Conservation (phyloP, 1,140 invertebrate genomes). For the Diorhabda elongata region DNA sequence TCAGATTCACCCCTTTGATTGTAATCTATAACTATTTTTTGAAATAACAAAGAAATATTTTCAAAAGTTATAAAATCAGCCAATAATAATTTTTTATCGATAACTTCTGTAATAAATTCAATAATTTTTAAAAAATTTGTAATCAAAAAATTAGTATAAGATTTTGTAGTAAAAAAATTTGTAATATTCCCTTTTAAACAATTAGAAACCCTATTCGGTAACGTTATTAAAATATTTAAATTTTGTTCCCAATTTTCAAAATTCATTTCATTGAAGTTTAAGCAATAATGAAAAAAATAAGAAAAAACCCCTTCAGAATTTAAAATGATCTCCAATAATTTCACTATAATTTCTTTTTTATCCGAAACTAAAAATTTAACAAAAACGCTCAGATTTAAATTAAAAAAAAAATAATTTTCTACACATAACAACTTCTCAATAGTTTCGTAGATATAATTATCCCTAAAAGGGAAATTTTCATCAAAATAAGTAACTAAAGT, state of each 20-base stretch:
- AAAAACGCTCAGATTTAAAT: slow-evolving; percentile 51
- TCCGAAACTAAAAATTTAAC: slow-evolving; percentile 45
- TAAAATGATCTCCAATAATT: slow-evolving; percentile 51
- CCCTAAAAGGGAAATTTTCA: slow-evolving; percentile 51
- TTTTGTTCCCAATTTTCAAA: slow-evolving; percentile 51
- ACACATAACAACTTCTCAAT: slow-evolving; percentile 50
- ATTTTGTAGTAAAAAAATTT: slow-evolving; percentile 54
- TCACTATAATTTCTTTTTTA: slow-evolving; percentile 32
- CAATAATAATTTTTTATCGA: slow-evolving; percentile 33
- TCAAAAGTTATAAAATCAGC: slow-evolving; percentile 44
- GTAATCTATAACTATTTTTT: slow-evolving; percentile 57
- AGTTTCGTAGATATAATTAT: slow-evolving; percentile 42
- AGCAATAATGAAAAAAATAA: slow-evolving; percentile 45
- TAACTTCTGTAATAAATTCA: slow-evolving; percentile 53
- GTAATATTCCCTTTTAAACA: slow-evolving; percentile 53
- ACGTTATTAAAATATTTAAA: slow-evolving; percentile 59
- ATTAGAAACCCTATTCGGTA: slow-evolving; percentile 67
- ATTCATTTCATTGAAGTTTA: slow-evolving; percentile 31
- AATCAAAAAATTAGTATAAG: slow-evolving; percentile 56
- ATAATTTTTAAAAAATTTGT: slow-evolving; percentile 58
- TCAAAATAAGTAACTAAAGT: slow-evolving; percentile 50
- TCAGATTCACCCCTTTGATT: slow-evolving; percentile 47
- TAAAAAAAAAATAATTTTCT: slow-evolving; percentile 52
- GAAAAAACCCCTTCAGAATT: slow-evolving; percentile 56
- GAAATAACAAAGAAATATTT: slow-evolving; percentile 54